Evolutionary conservation across 2,888 invertebrate genomes (phyloP).

Genomic region (Xanthia icteritia): DNA sequence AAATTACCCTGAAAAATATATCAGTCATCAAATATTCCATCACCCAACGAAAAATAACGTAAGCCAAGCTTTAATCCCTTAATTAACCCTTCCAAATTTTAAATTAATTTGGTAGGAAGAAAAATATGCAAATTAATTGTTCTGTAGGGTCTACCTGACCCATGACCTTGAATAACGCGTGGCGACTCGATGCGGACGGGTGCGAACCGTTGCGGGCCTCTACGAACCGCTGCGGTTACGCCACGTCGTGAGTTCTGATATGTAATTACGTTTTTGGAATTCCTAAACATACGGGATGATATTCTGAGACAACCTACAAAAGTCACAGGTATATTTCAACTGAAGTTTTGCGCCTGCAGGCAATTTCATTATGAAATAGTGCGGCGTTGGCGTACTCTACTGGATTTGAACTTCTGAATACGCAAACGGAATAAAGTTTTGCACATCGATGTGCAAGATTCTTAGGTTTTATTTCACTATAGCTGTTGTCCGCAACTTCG

Average conservation of each 20-base stretch:
- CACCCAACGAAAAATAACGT: constrained; percentile 37
- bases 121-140: constrained; percentile 70
- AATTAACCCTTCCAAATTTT: constrained; percentile 61
- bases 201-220: constrained; percentile 27
- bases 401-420: background rate
- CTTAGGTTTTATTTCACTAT: background rate
- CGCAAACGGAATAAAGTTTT: background rate
- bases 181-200: constrained; percentile 6
- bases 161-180: constrained; percentile 46
- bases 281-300: constrained; percentile 28
- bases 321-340: background rate
- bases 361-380: background rate
- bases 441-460: background rate
- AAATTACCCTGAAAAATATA: too few relatives aligned
- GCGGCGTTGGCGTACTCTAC: background rate
- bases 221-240: constrained; percentile 45
- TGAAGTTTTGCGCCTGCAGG: background rate
- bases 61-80: constrained; percentile 49
- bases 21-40: constrained; percentile 27
- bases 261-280: constrained; percentile 56
- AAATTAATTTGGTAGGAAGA: constrained; percentile 63
- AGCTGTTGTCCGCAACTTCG: too few relatives aligned
- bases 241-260: constrained; percentile 38
- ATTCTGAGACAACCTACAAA: background rate
- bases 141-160: constrained; percentile 56